A percentile compares a stretch with the other conserved stretches of the same genome.
Conservation (phyloP, 2,113 vertebrate genomes). For the Anas platyrhynchos region DNA sequence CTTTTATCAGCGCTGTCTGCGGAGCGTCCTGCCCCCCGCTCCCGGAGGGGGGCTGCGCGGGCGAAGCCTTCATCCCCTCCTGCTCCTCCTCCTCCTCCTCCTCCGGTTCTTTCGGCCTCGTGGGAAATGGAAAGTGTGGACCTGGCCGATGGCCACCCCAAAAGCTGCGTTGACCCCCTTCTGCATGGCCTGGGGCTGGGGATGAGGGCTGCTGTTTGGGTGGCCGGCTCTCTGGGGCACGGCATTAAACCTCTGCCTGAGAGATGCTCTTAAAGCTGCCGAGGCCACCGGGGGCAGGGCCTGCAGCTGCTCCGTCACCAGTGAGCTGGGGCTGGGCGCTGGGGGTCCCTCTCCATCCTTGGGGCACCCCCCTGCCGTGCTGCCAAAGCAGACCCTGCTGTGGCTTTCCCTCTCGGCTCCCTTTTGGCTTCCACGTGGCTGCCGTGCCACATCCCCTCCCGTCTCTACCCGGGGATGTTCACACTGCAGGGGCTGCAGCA, state of each 20-base stretch:
- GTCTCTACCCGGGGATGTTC: neutral
- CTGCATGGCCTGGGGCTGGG: neutral
- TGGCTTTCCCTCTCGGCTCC: neutral
- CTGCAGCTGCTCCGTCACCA: neutral
- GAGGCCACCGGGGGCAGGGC: neutral
- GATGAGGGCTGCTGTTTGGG: neutral
- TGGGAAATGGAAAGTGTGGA: neutral
- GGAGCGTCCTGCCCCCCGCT: slow-evolving; percentile 21
- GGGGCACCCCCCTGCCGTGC: fast-evolving
- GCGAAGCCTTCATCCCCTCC: neutral
- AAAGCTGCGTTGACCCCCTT: neutral
- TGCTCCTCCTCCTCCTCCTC: neutral
- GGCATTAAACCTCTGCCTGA: neutral
- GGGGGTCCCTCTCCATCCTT: neutral
- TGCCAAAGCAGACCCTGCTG: neutral
- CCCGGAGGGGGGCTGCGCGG: neutral
- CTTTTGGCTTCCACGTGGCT: neutral
- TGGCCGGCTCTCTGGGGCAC: neutral
- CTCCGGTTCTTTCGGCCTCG: neutral
- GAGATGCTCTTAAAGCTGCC: neutral
- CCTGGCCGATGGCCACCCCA: neutral
- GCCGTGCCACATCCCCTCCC: neutral
- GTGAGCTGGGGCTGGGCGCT: neutral
- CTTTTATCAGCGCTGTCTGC: slow-evolving; percentile 43
- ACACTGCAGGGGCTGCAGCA: neutral